phyloP scores from a whole-genome alignment of 2,113 vertebrate genomes.

The Hippoglossus stenolepis region DNA sequence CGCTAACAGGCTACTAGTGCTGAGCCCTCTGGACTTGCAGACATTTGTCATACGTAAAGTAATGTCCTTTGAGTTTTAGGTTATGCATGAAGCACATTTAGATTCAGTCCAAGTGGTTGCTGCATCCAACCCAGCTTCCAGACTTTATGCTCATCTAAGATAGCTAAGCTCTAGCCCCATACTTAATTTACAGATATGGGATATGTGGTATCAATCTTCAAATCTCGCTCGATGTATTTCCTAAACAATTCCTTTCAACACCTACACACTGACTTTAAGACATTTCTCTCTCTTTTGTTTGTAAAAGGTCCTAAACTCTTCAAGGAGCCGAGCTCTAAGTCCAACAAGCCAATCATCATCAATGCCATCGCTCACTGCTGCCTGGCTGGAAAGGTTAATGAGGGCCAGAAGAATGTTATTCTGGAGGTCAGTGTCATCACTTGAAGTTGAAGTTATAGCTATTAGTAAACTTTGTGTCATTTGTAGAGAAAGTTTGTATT shows the following conservation, averaged over 20 bases:
- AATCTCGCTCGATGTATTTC: background rate
- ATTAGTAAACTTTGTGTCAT: background rate
- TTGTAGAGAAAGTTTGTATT: background rate
- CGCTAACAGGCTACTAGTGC: background rate
- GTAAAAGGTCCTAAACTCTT: constrained; percentile 92
- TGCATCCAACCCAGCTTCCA: too few relatives aligned
- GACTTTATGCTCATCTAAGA: too few relatives aligned
- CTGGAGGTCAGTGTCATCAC: constrained; percentile 85
- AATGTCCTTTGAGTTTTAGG: too few relatives aligned
- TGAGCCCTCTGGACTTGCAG: too few relatives aligned
- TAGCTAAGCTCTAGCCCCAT: too few relatives aligned
- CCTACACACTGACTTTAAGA: background rate
- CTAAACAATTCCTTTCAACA: background rate
- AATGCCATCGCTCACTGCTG: constrained; percentile 97
- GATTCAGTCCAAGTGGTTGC: too few relatives aligned
- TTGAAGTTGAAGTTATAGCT: background rate
- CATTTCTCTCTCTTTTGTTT: constrained; percentile 1
- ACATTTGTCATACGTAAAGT: too few relatives aligned
- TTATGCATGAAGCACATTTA: too few relatives aligned
- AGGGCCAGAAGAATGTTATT: constrained; percentile 90
- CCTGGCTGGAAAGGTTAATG: constrained; percentile 95
- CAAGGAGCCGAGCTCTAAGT: constrained; percentile 96
- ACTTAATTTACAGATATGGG: background rate
- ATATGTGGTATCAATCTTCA: background rate
- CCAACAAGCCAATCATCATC: constrained; percentile 95